Evolutionary conservation across 2,113 vertebrate genomes (phyloP).

Genomic region (Carettochelys insculpta): DNA sequence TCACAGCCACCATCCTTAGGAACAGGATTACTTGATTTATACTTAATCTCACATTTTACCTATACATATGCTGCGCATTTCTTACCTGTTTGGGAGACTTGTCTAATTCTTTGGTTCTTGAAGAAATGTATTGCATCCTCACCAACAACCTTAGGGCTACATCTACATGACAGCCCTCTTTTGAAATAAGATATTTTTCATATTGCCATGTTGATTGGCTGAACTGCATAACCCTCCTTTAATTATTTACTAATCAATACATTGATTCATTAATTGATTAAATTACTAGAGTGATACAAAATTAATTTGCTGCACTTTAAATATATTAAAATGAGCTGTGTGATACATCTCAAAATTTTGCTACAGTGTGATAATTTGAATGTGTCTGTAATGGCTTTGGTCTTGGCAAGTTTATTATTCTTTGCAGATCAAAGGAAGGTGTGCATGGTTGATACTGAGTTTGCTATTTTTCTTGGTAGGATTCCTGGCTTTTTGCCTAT

Average conservation of each 20-base stretch:
- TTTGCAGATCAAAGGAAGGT: conserved; percentile 30
- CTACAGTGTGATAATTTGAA: background rate
- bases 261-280: no score
- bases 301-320: no score
- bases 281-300: no score
- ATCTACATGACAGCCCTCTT: no score
- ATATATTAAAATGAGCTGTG: background rate
- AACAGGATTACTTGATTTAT: background rate
- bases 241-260: no score
- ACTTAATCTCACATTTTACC: background rate
- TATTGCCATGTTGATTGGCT: no score
- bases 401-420: background rate
- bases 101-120: background rate
- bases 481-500: conserved; percentile 56
- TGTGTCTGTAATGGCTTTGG: conserved; percentile 3
- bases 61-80: background rate
- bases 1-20: background rate
- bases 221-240: no score
- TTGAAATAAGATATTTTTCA: no score
- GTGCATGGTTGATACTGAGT: conserved; percentile 34
- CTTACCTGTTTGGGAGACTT: background rate
- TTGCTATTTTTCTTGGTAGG: conserved; percentile 54
- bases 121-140: background rate
- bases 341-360: background rate
- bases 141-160: background rate